phyloP scores from a whole-genome alignment of 2,113 vertebrate species.

The Turnix velox region DNA sequence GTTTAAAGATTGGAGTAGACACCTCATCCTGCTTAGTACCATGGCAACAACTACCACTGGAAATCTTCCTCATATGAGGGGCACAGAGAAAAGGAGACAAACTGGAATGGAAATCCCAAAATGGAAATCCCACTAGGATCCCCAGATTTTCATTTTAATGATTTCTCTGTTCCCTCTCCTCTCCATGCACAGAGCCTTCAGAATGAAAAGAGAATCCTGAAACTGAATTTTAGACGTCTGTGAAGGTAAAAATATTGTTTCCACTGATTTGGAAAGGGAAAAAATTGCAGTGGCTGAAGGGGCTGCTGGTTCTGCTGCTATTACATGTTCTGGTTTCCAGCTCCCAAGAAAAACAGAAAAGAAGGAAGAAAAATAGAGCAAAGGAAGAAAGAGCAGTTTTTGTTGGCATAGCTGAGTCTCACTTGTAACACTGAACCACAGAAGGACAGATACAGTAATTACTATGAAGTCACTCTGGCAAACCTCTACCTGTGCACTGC shows the following conservation, averaged over 20 bases:
- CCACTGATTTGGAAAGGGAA: neutral
- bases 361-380: neutral
- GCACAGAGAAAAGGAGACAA: neutral
- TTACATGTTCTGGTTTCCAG: neutral
- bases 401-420: neutral
- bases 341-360: neutral
- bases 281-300: neutral
- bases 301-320: neutral
- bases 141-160: neutral
- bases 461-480: neutral
- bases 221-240: neutral
- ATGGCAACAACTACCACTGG: constrained; percentile 35
- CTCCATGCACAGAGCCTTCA: neutral
- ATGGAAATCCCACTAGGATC: no score
- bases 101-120: no score
- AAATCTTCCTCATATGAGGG: neutral
- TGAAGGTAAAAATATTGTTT: neutral
- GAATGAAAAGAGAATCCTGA: neutral
- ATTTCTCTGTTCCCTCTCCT: neutral
- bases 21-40: neutral
- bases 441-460: constrained; percentile 19
- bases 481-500: constrained; percentile 17
- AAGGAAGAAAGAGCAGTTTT: neutral
- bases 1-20: neutral
- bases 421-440: neutral